phyloP scores from a whole-genome alignment of 2,797 vertebrate species.

The Mastacembelus armatus region DNA sequence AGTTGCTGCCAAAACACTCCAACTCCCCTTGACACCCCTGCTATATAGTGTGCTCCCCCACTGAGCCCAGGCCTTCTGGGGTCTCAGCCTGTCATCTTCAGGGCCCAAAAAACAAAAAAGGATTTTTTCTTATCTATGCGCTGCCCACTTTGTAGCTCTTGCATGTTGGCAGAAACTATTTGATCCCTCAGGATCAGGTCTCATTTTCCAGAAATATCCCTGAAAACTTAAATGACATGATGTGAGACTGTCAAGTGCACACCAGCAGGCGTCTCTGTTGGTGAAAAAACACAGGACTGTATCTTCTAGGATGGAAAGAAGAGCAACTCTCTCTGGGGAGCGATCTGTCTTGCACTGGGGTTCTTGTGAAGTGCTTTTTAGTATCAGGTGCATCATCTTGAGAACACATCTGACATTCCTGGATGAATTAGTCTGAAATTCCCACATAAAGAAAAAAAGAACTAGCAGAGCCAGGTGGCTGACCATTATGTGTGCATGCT shows the following conservation, averaged over 20 bases:
- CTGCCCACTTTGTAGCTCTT: constrained; percentile 8
- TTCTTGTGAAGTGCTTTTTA: constrained; percentile 93
- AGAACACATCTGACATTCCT: constrained; percentile 97
- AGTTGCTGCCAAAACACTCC: constrained; percentile 48
- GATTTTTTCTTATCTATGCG: not conserved
- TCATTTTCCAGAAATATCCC: constrained; percentile 71
- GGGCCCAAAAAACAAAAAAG: constrained; percentile 67
- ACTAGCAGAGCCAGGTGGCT: constrained; percentile 89
- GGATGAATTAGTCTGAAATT: constrained; percentile 94
- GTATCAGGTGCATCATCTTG: constrained; percentile 99
- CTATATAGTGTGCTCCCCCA: constrained; percentile 31
- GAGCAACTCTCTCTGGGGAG: constrained; percentile 87
- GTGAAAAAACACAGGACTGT: constrained; percentile 60
- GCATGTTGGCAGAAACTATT: constrained; percentile 80
- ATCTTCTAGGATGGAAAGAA: constrained; percentile 86
- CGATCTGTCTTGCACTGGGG: constrained; percentile 88
- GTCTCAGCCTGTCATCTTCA: constrained; percentile 64
- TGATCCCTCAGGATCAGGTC: constrained; percentile 70
- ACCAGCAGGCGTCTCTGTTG: constrained; percentile 66
- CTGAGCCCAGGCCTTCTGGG: constrained; percentile 38
- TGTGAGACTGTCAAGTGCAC: constrained; percentile 87
- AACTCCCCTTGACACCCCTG: constrained; percentile 20
- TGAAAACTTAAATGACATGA: constrained; percentile 87
- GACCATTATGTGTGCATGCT: constrained; percentile 82
- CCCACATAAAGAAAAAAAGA: constrained; percentile 90